Evolutionary conservation across 2,797 vertebrate genomes (phyloP), one percentile per base, ranked within the genome.

Genomic region (Halcyon leucocephala): DNA sequence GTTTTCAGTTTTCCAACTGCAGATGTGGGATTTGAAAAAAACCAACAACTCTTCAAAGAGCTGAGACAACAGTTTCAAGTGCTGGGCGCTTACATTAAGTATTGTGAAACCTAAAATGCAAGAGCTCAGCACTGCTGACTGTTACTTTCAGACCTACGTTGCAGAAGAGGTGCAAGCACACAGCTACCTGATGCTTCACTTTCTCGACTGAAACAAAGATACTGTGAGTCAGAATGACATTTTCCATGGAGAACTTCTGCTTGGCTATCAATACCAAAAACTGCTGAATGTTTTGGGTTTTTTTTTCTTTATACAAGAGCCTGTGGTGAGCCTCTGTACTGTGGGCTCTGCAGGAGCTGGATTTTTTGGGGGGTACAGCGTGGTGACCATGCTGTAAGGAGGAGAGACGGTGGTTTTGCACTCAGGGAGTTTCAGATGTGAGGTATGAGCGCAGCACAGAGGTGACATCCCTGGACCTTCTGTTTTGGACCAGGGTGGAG

Each of bases 261-360:
- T 82, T 67, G 6, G 18, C 44, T 16, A 5, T 85, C 69, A 42
- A 65, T 42, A 51, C 8, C 7, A 65, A 76, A 76, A 79, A 28
- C 8, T 61, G 52, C 48, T 60, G 89, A 87, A 37, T 61, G 1
- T 51, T 55, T 55, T 46, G 44, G 44, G 9, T 64, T 26, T 18
- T 69, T 69, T 20, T 0, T 3, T 14, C 14, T 19, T 73, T 64
- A 31, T 90, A 28, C 15, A 37, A 41, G 46, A 88, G 33, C 58
- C 66, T 35, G 12, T 49, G 69, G 15, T 35, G 77, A 81, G 48
- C 69, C 81, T 42, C 31, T 10, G 1, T 28, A 46, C 44, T 6
- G 11, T 0, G 0, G 62, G 19, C 33, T 72, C 62, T 5, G 3
- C 0, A 0, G 52, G 19, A 64, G 41, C n/a, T 37, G 41, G 6